Percentiles rank a stretch among this genome's conserved stretches.
Conservation (phyloP, 1,140 invertebrate species). For the Chironomus striatipennis region DNA sequence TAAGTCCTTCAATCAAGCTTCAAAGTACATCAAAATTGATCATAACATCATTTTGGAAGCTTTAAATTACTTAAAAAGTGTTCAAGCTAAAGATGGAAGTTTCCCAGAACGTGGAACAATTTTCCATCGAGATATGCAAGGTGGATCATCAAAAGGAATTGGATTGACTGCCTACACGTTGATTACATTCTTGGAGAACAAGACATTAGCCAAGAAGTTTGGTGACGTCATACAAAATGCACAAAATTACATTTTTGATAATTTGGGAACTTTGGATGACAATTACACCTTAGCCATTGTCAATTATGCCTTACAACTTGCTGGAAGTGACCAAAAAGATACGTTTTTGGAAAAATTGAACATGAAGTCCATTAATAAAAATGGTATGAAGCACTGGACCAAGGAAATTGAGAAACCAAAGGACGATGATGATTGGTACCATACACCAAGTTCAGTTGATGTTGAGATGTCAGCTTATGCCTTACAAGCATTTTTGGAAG, state of each 20-base stretch:
- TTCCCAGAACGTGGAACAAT: conserved; percentile 71
- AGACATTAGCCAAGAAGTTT: conserved; percentile 37
- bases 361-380: conserved; percentile 32
- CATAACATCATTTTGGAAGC: conserved; percentile 60
- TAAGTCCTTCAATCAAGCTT: conserved; percentile 76
- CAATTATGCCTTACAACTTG: conserved; percentile 65
- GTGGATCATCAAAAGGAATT: conserved; percentile 49
- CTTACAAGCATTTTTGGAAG: conserved; percentile 50
- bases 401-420: conserved; percentile 27
- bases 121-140: conserved; percentile 66
- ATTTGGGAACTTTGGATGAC: conserved; percentile 60
- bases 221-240: conserved; percentile 38
- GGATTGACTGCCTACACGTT: conserved; percentile 78
- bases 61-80: conserved; percentile 57
- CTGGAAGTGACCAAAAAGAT: conserved; percentile 46
- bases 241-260: conserved; percentile 43
- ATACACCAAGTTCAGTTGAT: conserved; percentile 45
- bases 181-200: conserved; percentile 71
- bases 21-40: conserved; percentile 71
- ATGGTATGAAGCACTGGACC: conserved; percentile 48
- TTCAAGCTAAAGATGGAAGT: conserved; percentile 55
- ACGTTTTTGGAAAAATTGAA: conserved; percentile 31
- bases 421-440: conserved; percentile 34
- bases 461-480: conserved; percentile 66
- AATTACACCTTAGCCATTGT: conserved; percentile 67